These are phyloP conservation scores for Ammodytes marinus DNA, from an alignment of 2,113 vertebrate genomes.

Conservation along the genomic window DNA sequence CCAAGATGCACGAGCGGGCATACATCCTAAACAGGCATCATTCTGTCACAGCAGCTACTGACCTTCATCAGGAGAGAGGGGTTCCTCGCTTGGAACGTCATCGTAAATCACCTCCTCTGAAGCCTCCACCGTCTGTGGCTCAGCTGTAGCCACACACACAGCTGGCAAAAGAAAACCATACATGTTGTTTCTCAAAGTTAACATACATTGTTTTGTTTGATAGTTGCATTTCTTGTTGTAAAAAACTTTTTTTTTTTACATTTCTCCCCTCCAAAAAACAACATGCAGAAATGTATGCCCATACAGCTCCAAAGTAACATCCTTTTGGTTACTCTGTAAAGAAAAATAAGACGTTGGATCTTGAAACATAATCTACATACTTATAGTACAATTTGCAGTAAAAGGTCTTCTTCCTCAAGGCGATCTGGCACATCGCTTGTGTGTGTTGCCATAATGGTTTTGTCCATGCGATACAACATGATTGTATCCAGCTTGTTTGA, in stretches of 20 bases:
- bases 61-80: conserved; percentile 85
- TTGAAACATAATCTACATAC: conserved; percentile 45
- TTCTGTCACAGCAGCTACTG: conserved; percentile 36
- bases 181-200: neutral
- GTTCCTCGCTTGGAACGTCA: conserved; percentile 90
- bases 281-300: neutral
- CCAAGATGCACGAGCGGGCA: neutral
- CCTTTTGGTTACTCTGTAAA: conserved; percentile 18
- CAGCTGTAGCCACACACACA: conserved; percentile 3
- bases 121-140: conserved; percentile 67
- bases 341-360: conserved; percentile 28
- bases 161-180: conserved; percentile 39
- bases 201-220: conserved; percentile 27
- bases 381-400: conserved; percentile 37
- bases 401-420: conserved; percentile 6
- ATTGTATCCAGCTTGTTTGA: conserved; percentile 73
- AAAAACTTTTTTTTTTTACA: conserved; percentile 23
- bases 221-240: conserved; percentile 31
- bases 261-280: conserved; percentile 16
- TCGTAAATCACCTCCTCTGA: conserved; percentile 94
- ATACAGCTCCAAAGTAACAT: conserved; percentile 16
- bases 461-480: conserved; percentile 47
- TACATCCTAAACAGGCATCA: neutral
- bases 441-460: conserved; percentile 36
- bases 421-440: conserved; percentile 16